Base-by-base conservation (phyloP, 2,888 invertebrate genomes). In the Harpalus rubripes region DNA sequence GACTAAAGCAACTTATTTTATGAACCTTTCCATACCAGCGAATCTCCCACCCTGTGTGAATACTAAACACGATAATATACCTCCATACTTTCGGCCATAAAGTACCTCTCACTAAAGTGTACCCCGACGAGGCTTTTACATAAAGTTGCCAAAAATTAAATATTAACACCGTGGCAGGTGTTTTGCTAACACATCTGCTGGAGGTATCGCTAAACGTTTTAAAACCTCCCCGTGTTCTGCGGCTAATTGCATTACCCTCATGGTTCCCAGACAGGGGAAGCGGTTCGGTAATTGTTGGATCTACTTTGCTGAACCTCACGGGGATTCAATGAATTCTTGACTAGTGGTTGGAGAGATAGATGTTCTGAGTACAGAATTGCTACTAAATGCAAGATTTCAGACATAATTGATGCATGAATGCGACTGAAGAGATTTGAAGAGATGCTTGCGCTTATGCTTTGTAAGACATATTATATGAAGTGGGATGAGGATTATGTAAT, bases 141-240 rank as follows among this genome's bases (percentile, higher is more conserved):
- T 68, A 68, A 68, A 59, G 32, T 68, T 68, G 32, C 39, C 68
- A 68, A 68, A 68, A 68, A 68, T 68, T 68, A 68, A 68, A 68
- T 68, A 68, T 68, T 68, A 68, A 68, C 68, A 39, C 15, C 26
- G 32, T 68, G 39, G 32, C 68, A 68, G 68, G 68, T 68, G 68
- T 68, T 68, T 26, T 68, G 68, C 39, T 15, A 32, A 68, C 32
- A 39, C 68, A 32, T 41, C 68, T 10, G 7, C 7, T 10, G 41
- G 44, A 22, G 76, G 76, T 76, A 76, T 52, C 52, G 76, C 76
- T 52, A 52, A 76, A 76, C 56, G 76, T 56, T 76, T 76, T 76
- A 76, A 76, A 76, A 76, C 76, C 44, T 76, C 76, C 56, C 76
- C 10, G 18, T 76, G 16, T 76, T 72, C 56, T 18, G 44, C 76